Evolutionary conservation across 2,113 vertebrate species (phyloP).

Genomic region (Poecilia latipinna): DNA sequence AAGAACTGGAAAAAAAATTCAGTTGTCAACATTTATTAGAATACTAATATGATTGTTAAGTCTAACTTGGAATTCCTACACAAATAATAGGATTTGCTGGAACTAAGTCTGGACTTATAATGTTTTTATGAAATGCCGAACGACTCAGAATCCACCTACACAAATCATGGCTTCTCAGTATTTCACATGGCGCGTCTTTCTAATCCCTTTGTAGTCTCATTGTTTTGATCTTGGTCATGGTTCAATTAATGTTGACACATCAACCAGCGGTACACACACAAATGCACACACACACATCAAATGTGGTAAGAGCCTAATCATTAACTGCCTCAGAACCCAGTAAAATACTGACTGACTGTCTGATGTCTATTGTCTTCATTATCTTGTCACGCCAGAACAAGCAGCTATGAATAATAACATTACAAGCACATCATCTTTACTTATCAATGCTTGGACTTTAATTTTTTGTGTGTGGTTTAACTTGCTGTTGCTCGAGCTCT

Average conservation of each 20-base stretch:
- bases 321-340: slow-evolving; percentile 20
- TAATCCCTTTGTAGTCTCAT: slow-evolving; percentile 39
- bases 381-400: slow-evolving; percentile 61
- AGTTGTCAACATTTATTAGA: slow-evolving; percentile 17
- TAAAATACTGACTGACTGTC: slow-evolving; percentile 32
- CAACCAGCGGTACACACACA: slow-evolving; percentile 7
- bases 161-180: slow-evolving; percentile 28
- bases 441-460: slow-evolving; percentile 25
- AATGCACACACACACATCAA: background rate
- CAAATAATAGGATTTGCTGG: slow-evolving; percentile 32
- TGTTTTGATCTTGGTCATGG: slow-evolving; percentile 47
- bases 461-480: slow-evolving; percentile 1
- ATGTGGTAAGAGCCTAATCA: slow-evolving; percentile 23
- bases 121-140: slow-evolving; percentile 29
- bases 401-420: slow-evolving; percentile 57
- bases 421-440: slow-evolving; percentile 51
- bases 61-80: slow-evolving; percentile 4
- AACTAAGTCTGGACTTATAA: slow-evolving; percentile 43
- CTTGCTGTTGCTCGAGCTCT: background rate
- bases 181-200: slow-evolving; percentile 24
- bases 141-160: slow-evolving; percentile 33
- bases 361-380: slow-evolving; percentile 58
- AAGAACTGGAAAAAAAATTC: background rate
- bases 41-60: slow-evolving; percentile 37
- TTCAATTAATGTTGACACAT: slow-evolving; percentile 42